phyloP scores from a whole-genome alignment of 1,140 invertebrate genomes.

The Geopemphigus sp. region DNA sequence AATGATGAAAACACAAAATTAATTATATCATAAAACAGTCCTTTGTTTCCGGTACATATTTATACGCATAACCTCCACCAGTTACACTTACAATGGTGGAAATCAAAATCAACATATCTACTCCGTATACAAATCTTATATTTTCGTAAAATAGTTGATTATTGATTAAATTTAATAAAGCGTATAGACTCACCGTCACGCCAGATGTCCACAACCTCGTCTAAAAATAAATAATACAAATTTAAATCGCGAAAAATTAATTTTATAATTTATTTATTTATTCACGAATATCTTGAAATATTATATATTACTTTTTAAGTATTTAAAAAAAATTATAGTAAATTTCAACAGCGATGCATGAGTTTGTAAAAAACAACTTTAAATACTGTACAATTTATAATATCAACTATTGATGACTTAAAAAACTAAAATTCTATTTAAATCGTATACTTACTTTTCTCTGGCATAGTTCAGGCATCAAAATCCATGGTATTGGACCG shows the following conservation, averaged over 20 bases:
- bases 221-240: background rate
- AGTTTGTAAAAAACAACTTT: too few relatives aligned
- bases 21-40: background rate
- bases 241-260: too few relatives aligned
- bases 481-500: conserved; percentile 3
- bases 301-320: too few relatives aligned
- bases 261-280: too few relatives aligned
- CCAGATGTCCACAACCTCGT: conserved; percentile 21
- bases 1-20: background rate
- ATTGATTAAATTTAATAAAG: background rate
- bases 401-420: too few relatives aligned
- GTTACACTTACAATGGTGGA: background rate
- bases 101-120: background rate
- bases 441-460: conserved; percentile 6
- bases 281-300: too few relatives aligned
- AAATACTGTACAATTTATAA: too few relatives aligned
- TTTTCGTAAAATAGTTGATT: background rate
- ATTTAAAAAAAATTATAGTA: too few relatives aligned
- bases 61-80: background rate
- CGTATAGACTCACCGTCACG: background rate
- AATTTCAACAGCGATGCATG: too few relatives aligned
- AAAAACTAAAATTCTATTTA: background rate
- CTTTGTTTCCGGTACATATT: background rate
- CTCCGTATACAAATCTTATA: background rate
- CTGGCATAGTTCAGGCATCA: conserved; percentile 17